Evolutionary conservation across 2,797 vertebrate genomes (phyloP).

Genomic region (Phalanger gymnotis): DNA sequence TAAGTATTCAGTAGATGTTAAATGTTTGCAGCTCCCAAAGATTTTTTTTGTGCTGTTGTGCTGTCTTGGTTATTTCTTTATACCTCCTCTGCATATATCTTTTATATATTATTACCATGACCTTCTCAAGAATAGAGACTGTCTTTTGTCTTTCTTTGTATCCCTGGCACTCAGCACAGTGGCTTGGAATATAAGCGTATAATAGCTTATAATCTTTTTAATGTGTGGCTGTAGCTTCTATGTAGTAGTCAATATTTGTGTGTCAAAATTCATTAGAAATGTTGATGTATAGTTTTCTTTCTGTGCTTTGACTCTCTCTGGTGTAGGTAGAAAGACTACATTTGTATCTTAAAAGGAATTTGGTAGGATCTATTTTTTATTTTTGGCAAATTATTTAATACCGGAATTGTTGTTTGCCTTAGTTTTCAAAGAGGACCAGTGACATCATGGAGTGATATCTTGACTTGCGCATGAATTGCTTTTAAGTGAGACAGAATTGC

Average conservation of each 20-base stretch:
- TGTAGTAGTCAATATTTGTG: background rate
- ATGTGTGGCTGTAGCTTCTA: background rate
- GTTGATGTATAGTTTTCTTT: background rate
- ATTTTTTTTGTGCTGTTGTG: background rate
- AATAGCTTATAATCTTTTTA: background rate
- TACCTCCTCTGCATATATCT: background rate
- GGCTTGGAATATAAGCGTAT: background rate
- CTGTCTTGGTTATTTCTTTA: background rate
- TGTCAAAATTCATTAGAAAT: background rate
- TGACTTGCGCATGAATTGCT: background rate
- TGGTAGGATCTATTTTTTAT: background rate
- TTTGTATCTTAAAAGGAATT: background rate
- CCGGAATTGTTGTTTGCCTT: background rate
- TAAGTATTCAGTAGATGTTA: background rate
- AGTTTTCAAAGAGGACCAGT: background rate
- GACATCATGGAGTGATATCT: background rate
- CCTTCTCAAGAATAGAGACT: background rate
- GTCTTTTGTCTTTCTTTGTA: background rate
- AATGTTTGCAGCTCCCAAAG: background rate
- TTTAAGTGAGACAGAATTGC: background rate
- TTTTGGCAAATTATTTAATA: background rate
- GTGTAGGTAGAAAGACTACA: background rate
- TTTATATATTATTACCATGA: background rate
- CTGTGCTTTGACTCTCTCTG: background rate
- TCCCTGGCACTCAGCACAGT: background rate